Evolutionary conservation across 2,888 invertebrate species (phyloP).

Genomic region (Thera britannica): DNA sequence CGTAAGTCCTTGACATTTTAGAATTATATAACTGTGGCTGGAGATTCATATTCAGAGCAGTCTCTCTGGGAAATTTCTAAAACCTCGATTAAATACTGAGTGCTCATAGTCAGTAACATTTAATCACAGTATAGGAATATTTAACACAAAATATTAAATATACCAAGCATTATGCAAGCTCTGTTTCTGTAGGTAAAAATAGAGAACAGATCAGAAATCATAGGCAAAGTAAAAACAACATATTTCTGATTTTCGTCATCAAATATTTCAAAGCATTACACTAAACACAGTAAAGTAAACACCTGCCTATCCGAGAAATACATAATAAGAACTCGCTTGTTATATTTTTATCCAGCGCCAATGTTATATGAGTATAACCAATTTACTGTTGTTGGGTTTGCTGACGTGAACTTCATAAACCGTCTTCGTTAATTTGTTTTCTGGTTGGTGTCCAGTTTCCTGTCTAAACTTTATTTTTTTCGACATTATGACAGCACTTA

Average conservation of each 20-base stretch:
- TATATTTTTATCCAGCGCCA: too few relatives aligned
- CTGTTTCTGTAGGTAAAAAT: too few relatives aligned
- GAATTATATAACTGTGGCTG: background rate
- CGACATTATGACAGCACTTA: background rate
- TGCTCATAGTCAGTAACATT: background rate
- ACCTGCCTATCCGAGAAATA: too few relatives aligned
- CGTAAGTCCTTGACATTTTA: constrained; percentile 50
- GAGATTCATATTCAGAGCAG: background rate
- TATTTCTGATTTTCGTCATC: too few relatives aligned
- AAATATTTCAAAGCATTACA: too few relatives aligned
- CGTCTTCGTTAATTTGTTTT: constrained; percentile 30
- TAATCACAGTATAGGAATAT: too few relatives aligned
- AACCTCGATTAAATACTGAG: background rate
- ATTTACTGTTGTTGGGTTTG: constrained; percentile 6
- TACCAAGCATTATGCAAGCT: too few relatives aligned
- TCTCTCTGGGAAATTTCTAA: background rate
- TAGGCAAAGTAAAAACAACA: too few relatives aligned
- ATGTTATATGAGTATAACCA: background rate
- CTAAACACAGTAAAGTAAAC: too few relatives aligned
- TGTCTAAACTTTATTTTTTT: constrained; percentile 24
- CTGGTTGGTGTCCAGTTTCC: constrained; percentile 28
- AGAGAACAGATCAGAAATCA: too few relatives aligned
- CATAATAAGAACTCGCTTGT: too few relatives aligned
- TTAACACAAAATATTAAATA: too few relatives aligned
- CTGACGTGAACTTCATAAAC: constrained; percentile 27